Evolutionary conservation across 2,797 vertebrate genomes (phyloP).

Genomic region (Xiphorhynchus erythropygius): DNA sequence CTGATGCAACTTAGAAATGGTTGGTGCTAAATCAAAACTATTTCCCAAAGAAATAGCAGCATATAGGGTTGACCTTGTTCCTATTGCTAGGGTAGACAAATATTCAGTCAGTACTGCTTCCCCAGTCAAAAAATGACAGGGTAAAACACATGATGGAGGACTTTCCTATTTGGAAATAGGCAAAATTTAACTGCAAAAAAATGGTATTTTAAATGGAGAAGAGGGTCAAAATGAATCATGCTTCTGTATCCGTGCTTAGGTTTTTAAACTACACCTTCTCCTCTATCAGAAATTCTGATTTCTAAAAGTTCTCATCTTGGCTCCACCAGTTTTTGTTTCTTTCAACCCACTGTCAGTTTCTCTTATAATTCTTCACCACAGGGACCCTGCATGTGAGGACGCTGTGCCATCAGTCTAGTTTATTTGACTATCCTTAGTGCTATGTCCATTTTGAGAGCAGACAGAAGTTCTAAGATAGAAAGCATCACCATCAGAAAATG

Average conservation of each 20-base stretch:
- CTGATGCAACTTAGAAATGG: neutral
- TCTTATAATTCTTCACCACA: neutral
- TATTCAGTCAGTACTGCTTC: neutral
- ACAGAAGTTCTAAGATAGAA: neutral
- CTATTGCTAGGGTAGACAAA: neutral
- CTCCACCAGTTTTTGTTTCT: neutral
- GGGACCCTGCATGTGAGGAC: fast-evolving
- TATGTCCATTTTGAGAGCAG: neutral
- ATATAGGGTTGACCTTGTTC: neutral
- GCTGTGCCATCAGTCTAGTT: neutral
- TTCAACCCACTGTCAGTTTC: neutral
- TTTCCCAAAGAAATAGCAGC: neutral
- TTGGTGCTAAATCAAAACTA: neutral
- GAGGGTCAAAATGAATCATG: neutral
- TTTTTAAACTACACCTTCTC: neutral
- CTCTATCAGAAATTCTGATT: neutral
- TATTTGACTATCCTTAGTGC: neutral
- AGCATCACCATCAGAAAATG: neutral
- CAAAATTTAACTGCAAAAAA: neutral
- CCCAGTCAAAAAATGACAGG: neutral
- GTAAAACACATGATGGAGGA: neutral
- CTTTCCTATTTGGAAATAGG: neutral
- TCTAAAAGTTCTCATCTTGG: neutral
- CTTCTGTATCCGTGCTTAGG: neutral
- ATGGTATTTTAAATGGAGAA: neutral